Conservation (phyloP, 2,888 invertebrate species). For the Timema cristinae region DNA sequence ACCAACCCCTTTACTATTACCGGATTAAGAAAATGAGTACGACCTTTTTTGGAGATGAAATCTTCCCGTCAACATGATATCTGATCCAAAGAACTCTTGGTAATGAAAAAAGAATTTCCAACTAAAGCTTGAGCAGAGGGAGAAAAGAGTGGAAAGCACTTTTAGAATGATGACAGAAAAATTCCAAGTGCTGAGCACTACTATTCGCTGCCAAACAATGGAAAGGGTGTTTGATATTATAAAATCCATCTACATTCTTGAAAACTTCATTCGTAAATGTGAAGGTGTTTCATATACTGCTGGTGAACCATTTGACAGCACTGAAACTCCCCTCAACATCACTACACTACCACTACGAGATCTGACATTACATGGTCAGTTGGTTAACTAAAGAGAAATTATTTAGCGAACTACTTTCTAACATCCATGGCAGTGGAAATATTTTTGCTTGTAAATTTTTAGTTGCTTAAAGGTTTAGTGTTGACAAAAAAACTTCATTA, state of each 20-base stretch:
- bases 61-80: not conserved
- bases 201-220: not conserved
- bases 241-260: not conserved
- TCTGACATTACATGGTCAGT: no score
- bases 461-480: not conserved
- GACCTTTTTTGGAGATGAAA: not conserved
- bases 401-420: slow-evolving; percentile 1
- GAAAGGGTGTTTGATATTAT: not conserved
- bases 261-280: not conserved
- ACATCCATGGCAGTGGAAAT: not conserved
- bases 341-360: no score
- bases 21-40: not conserved
- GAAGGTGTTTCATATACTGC: not conserved
- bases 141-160: not conserved
- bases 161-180: slow-evolving; percentile 6
- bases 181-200: not conserved
- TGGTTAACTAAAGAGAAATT: not conserved
- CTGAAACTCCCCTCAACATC: not conserved
- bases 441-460: not conserved
- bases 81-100: not conserved
- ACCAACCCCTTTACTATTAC: not conserved
- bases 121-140: slow-evolving; percentile 6
- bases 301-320: not conserved
- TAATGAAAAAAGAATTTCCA: not conserved
- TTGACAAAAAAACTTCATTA: no score